A percentile compares a stretch with the other conserved stretches of the same genome.
phyloP scores from a whole-genome alignment of 2,797 vertebrate species.

The Phoeniculus purpureus region DNA sequence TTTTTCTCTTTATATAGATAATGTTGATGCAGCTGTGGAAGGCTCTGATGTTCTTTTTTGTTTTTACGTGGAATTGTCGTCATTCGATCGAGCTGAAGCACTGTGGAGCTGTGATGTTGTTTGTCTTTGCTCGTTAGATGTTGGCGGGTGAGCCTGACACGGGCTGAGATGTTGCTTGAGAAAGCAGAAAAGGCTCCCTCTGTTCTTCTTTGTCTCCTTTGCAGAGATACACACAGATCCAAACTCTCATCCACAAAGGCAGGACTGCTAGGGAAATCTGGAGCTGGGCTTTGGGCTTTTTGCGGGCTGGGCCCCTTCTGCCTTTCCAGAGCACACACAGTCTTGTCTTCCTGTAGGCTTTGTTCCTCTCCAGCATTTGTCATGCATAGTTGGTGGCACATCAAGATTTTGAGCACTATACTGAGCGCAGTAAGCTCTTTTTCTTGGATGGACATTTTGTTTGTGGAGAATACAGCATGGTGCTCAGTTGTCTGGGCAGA shows the following conservation, averaged over 20 bases:
- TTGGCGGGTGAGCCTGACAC: conserved; percentile 29
- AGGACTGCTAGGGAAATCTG: conserved; percentile 26
- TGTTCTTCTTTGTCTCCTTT: conserved; percentile 9
- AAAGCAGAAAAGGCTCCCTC: conserved; percentile 38
- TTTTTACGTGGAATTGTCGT: conserved; percentile 51
- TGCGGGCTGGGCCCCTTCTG: conserved; percentile 1
- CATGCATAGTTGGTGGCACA: conserved; percentile 58
- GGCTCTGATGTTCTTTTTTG: conserved; percentile 55
- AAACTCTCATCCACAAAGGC: conserved; percentile 39
- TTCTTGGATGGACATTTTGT: conserved; percentile 71
- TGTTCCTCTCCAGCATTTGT: conserved; percentile 54
- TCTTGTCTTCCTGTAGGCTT: conserved; percentile 38
- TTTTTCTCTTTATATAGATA: conserved; percentile 51
- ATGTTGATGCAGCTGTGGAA: conserved; percentile 76
- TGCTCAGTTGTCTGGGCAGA: conserved; percentile 37
- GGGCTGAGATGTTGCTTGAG: conserved; percentile 35
- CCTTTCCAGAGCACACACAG: not conserved
- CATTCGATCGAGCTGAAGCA: conserved; percentile 32
- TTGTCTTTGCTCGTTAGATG: conserved; percentile 62
- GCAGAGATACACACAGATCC: conserved; percentile 1
- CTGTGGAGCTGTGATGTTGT: conserved; percentile 53
- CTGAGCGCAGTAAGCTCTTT: conserved; percentile 46
- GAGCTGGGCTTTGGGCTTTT: conserved; percentile 12
- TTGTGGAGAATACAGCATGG: conserved; percentile 48
- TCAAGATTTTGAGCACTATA: conserved; percentile 54